A percentile compares a stretch with the other conserved stretches of the same genome.
phyloP scores from a whole-genome alignment of 2,888 invertebrate genomes.

The Mesoligia furuncula region DNA sequence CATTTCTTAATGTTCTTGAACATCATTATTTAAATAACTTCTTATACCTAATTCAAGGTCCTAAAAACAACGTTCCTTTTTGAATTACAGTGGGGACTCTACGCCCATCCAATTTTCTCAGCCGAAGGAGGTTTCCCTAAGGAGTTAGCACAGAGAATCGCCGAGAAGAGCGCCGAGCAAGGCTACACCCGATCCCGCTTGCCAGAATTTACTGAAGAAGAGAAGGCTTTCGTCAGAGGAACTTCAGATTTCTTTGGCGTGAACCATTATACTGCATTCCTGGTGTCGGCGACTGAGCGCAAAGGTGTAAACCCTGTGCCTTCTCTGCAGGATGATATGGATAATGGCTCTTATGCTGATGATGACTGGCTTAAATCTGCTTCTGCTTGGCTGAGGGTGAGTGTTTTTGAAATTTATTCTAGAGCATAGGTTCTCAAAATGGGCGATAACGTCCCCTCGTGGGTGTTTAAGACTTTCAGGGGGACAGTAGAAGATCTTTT shows the following conservation, averaged over 20 bases:
- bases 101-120: constrained; percentile 87
- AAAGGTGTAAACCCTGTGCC: constrained; percentile 65
- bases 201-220: constrained; percentile 82
- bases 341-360: constrained; percentile 56
- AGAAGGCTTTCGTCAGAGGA: constrained; percentile 76
- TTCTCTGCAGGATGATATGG: constrained; percentile 72
- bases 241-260: constrained; percentile 87
- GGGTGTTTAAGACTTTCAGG: no score
- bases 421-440: not conserved
- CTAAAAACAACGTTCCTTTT: constrained; percentile 6
- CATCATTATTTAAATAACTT: not conserved
- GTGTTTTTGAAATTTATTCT: not conserved
- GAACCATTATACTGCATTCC: constrained; percentile 91
- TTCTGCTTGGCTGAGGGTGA: constrained; percentile 76
- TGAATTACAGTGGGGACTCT: constrained; percentile 81
- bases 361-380: constrained; percentile 74
- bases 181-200: constrained; percentile 82
- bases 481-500: no score
- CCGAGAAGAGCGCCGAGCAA: constrained; percentile 82
- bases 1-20: not conserved
- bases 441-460: not conserved
- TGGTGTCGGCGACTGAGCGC: constrained; percentile 72
- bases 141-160: constrained; percentile 83
- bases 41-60: not conserved
- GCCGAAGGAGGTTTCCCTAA: constrained; percentile 89